Base-by-base conservation (phyloP, 2,113 vertebrate genomes). In the Engraulis encrasicolus region DNA sequence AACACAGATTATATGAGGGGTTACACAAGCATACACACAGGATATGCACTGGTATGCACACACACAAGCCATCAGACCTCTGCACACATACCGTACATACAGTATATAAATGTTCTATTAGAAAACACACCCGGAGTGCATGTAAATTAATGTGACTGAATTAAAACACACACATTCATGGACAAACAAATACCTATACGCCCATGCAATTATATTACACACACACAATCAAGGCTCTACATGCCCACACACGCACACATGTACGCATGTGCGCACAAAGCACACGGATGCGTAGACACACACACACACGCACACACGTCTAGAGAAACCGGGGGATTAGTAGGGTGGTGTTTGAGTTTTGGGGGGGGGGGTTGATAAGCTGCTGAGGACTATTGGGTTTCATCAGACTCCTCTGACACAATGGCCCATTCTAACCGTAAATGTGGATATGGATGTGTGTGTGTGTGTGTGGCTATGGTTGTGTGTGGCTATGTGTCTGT, bases 331-430 rank as follows among this genome's bases (percentile, higher is more conserved):
- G 93, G 94, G 92, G 96, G 96, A 96, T 97, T 97, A 96, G 96
- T 95, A 96, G 96, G 96, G 96, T 94, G 95, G 95, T 96, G 94
- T 93, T 96, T 95, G 95, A 96, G 94, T 94, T 91, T n/a, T n/a
- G n/a, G n/a, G n/a, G n/a, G n/a, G n/a, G n/a, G n/a, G n/a, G 95
- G 94, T 96, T 23, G 96, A 96, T 96, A 96, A 95, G 94, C 93
- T 92, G 95, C 92, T 92, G 91, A 93, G 95, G 96, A 94, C 96
- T 96, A 95, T 96, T 95, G 94, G 95, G 96, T 97, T 96, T 97
- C 96, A 96, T 96, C 95, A 94, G 94, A 93, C 95, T 93, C 93
- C 94, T 91, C 93, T 88, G 93, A 95, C 95, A 97, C 95, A 97
- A 97, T 96, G 94, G 94, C 95, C 95, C 94, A 95, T 96, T 97